A percentile compares a stretch with the other conserved stretches of the same genome.
These are phyloP conservation scores for Drosophila repleta DNA, from an alignment of 1,140 invertebrate genomes.

Conservation along the genomic window DNA sequence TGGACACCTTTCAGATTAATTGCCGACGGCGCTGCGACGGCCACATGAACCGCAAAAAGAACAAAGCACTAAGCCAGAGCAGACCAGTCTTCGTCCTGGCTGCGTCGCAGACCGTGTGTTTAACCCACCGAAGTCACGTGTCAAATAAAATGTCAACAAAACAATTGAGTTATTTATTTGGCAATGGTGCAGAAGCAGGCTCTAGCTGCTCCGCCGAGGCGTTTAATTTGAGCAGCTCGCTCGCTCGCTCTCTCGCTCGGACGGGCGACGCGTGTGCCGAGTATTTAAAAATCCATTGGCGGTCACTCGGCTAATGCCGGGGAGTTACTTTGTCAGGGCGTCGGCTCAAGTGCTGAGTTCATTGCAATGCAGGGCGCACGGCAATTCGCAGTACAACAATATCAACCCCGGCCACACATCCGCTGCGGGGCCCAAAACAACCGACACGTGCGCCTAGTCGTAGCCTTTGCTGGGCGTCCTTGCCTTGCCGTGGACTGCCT, in stretches of 20 bases:
- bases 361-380: constrained; percentile 69
- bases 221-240: constrained; percentile 63
- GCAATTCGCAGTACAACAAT: constrained; percentile 29
- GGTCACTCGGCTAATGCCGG: constrained; percentile 70
- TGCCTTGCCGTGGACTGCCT: constrained; percentile 48
- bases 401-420: constrained; percentile 6
- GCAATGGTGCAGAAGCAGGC: constrained; percentile 41
- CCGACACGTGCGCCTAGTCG: constrained; percentile 64
- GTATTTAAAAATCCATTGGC: constrained; percentile 82
- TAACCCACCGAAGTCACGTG: constrained; percentile 81
- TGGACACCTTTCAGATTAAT: constrained; percentile 81
- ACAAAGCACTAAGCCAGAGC: constrained; percentile 72
- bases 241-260: background rate
- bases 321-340: constrained; percentile 75
- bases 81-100: constrained; percentile 1
- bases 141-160: constrained; percentile 82
- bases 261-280: constrained; percentile 56
- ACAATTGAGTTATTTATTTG: constrained; percentile 82
- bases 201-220: constrained; percentile 42
- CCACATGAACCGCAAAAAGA: constrained; percentile 82
- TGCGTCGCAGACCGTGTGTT: constrained; percentile 54
- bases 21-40: constrained; percentile 54
- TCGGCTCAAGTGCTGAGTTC: constrained; percentile 74
- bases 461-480: constrained; percentile 28
- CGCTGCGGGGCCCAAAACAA: constrained; percentile 42